A percentile compares a stretch with the other conserved stretches of the same genome.
Conservation (phyloP, 2,888 invertebrate genomes). For the Hirtodrosophila histrioides region DNA sequence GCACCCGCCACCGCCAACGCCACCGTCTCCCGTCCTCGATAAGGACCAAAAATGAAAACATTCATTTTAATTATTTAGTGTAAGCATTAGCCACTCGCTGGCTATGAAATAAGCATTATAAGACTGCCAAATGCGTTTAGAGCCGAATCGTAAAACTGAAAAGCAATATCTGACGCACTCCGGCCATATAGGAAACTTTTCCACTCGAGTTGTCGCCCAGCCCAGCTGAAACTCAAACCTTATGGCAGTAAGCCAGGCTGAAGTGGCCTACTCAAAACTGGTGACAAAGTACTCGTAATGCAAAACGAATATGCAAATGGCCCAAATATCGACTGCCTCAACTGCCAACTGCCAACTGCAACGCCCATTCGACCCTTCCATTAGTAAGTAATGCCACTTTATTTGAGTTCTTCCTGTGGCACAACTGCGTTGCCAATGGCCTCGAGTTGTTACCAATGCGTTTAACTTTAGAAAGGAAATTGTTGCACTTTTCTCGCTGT, state of each 20-base stretch:
- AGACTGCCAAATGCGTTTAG: conserved; percentile 12
- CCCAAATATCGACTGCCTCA: conserved; percentile 44
- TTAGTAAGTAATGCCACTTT: conserved; percentile 63
- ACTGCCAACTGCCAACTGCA: conserved; percentile 7
- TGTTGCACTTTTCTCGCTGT: conserved; percentile 42
- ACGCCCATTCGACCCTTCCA: conserved; percentile 14
- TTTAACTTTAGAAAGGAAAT: conserved; percentile 44
- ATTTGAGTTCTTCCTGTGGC: conserved; percentile 54
- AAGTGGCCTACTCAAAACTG: conserved; percentile 45
- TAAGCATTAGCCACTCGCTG: conserved; percentile 24
- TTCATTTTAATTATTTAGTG: conserved; percentile 74
- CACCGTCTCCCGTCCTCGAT: not conserved
- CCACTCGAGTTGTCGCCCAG: conserved; percentile 38
- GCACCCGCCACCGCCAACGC: too few relatives aligned
- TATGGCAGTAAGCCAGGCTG: conserved; percentile 30
- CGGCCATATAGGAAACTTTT: conserved; percentile 29
- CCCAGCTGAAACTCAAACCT: conserved; percentile 1
- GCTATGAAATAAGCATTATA: conserved; percentile 13
- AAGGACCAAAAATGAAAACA: conserved; percentile 48
- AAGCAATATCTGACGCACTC: conserved; percentile 46
- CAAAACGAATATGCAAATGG: conserved; percentile 74
- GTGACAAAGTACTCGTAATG: conserved; percentile 60
- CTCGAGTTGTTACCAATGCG: conserved; percentile 38
- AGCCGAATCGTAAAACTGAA: conserved; percentile 37
- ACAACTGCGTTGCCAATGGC: conserved; percentile 48